phyloP scores from a whole-genome alignment of 2,797 vertebrate species.

The Poeciliopsis infans region DNA sequence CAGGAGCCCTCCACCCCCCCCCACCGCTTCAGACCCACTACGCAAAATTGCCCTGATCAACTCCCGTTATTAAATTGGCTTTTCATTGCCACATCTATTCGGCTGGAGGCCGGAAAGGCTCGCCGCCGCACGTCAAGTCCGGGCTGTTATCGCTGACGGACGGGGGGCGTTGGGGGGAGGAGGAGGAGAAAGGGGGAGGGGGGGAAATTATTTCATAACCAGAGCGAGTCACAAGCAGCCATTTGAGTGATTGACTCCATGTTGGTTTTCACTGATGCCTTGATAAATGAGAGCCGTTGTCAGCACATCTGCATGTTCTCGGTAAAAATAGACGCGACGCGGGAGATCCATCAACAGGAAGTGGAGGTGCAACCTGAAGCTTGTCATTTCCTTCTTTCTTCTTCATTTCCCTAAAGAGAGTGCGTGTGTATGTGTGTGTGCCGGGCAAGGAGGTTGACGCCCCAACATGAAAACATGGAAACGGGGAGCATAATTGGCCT shows the following conservation, averaged over 20 bases:
- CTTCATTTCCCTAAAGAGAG: constrained; percentile 57
- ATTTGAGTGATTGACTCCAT: constrained; percentile 43
- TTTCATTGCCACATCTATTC: constrained; percentile 51
- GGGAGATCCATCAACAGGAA: constrained; percentile 62
- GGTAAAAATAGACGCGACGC: constrained; percentile 43
- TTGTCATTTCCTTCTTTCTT: constrained; percentile 45
- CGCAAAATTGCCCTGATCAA: constrained; percentile 69
- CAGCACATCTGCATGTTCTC: constrained; percentile 44
- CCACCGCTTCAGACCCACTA: constrained; percentile 42
- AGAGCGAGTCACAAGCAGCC: constrained; percentile 21
- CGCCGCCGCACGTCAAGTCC: constrained; percentile 29
- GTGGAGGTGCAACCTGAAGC: constrained; percentile 45
- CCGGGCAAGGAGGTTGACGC: background rate
- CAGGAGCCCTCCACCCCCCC: constrained; percentile 18
- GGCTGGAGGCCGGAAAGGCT: constrained; percentile 38
- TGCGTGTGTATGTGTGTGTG: no score
- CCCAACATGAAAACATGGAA: constrained; percentile 14
- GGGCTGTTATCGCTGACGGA: constrained; percentile 15
- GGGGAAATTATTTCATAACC: constrained; percentile 20
- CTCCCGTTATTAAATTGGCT: constrained; percentile 64
- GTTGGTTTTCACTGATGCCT: constrained; percentile 42
- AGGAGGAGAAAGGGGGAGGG: background rate
- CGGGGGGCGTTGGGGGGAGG: accelerated
- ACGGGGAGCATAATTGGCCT: constrained; percentile 50
- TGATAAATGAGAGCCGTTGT: constrained; percentile 46